These are phyloP conservation scores for Orcinus orca DNA, from an alignment of 2,113 vertebrate species.

Conservation along the genomic window DNA sequence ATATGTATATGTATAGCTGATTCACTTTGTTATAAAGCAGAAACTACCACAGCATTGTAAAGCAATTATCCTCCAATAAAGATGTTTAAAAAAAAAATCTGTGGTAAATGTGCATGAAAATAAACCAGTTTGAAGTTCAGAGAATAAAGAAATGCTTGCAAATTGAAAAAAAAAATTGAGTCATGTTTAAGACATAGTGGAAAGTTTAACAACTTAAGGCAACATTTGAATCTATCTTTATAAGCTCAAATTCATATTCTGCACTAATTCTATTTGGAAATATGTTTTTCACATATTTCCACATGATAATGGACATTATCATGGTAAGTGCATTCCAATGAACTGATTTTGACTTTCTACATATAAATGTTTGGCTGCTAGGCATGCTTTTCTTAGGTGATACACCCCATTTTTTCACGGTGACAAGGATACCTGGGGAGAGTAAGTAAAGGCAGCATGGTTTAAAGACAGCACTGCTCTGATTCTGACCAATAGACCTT, in stretches of 20 bases:
- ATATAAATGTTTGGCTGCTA: neutral
- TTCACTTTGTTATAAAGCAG: no score
- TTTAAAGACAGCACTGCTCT: neutral
- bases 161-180: neutral
- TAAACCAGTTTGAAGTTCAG: constrained; percentile 28
- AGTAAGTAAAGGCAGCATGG: neutral
- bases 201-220: neutral
- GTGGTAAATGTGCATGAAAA: neutral
- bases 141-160: neutral
- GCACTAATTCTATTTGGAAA: neutral
- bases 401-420: neutral
- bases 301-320: neutral
- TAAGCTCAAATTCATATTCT: neutral
- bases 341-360: neutral
- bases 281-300: neutral
- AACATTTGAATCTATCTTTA: neutral
- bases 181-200: neutral
- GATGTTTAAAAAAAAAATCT: neutral
- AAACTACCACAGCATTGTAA: no score
- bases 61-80: no score
- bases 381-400: neutral
- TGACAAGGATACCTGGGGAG: neutral
- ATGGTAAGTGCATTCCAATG: neutral
- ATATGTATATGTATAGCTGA: no score
- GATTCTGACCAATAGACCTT: neutral